Conservation (phyloP, 2,888 invertebrate species). For the Galeopsomyia nigrocyanea region DNA sequence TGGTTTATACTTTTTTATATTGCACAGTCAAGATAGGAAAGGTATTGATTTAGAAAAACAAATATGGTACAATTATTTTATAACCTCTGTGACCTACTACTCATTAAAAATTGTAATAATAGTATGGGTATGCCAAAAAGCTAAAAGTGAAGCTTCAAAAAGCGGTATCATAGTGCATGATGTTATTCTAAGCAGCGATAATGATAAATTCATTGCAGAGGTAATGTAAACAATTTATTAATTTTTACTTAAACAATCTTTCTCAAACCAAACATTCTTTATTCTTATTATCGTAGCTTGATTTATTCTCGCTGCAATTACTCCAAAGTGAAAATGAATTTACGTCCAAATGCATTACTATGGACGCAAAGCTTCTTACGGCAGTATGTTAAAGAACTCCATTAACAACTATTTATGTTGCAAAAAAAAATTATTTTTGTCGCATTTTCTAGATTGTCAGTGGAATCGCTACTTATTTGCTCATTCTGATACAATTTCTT, state of each 20-base stretch:
- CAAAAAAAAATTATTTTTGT: background rate
- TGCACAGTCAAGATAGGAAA: constrained; percentile 47
- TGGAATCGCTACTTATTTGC: constrained; percentile 58
- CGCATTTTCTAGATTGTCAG: constrained; percentile 54
- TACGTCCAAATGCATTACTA: constrained; percentile 53
- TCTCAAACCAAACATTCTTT: background rate
- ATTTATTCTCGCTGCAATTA: constrained; percentile 58
- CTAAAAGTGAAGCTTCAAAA: constrained; percentile 54
- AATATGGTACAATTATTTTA: constrained; percentile 57
- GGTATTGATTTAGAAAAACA: constrained; percentile 53
- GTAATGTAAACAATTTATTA: constrained; percentile 42
- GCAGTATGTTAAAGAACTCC: constrained; percentile 48
- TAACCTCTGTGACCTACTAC: constrained; percentile 56
- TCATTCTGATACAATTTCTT: constrained; percentile 59
- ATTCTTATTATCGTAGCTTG: constrained; percentile 51
- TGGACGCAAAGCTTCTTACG: constrained; percentile 56
- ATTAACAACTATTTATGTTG: background rate
- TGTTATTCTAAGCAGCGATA: constrained; percentile 51
- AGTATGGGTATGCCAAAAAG: constrained; percentile 57
- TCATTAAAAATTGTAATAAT: constrained; percentile 53
- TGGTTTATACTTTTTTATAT: constrained; percentile 58
- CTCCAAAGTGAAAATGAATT: constrained; percentile 57
- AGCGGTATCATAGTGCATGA: constrained; percentile 57
- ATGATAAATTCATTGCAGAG: constrained; percentile 55
- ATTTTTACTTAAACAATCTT: background rate